Evolutionary conservation across 2,113 vertebrate species (phyloP).

Genomic region (Laticauda laticaudata): DNA sequence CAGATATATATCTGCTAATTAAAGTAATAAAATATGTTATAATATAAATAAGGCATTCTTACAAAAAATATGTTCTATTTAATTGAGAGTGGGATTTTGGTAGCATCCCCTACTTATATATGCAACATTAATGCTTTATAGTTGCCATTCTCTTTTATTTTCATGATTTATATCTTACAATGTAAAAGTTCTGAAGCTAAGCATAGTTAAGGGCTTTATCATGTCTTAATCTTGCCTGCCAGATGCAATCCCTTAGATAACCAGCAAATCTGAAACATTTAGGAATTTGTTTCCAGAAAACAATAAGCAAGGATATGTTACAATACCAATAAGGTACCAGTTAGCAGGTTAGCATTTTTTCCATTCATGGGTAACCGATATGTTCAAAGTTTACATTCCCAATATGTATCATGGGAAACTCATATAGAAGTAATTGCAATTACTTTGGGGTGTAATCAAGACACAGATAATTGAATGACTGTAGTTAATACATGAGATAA

Average conservation of each 20-base stretch:
- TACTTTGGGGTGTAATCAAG: neutral
- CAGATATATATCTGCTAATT: neutral
- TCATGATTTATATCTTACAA: neutral
- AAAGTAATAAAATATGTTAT: neutral
- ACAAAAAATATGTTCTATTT: neutral
- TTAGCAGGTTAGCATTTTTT: neutral
- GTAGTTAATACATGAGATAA: neutral
- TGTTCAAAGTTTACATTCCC: too few relatives aligned
- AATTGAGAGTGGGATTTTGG: neutral
- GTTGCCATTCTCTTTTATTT: neutral
- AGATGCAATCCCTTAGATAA: neutral
- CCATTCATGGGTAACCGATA: neutral
- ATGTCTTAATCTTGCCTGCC: neutral
- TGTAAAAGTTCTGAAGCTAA: neutral
- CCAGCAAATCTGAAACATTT: neutral
- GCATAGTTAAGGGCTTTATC: neutral
- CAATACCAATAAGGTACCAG: neutral
- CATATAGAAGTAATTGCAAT: neutral
- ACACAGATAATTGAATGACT: neutral
- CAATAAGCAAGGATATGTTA: neutral
- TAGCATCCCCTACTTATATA: neutral
- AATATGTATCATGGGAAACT: neutral
- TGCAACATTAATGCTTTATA: neutral
- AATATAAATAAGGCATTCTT: neutral
- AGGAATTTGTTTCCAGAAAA: neutral